Evolutionary conservation across 2,888 invertebrate genomes (phyloP).

Genomic region (Eilema sororculum): DNA sequence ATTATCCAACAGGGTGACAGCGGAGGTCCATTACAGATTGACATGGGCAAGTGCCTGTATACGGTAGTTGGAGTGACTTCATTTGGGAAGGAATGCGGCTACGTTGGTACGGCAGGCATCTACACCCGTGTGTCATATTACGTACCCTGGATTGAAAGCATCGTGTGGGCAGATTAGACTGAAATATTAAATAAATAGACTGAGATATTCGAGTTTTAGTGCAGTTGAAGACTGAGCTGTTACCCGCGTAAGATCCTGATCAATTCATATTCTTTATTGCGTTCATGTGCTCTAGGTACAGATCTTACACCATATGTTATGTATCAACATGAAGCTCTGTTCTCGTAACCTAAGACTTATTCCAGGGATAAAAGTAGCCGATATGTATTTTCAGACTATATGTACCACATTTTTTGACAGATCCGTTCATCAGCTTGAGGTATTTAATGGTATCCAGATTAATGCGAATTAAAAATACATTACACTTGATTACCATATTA

Average conservation of each 20-base stretch:
- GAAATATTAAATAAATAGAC: neutral
- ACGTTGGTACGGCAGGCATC: constrained; percentile 80
- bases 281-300: too few species aligned
- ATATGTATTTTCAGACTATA: neutral
- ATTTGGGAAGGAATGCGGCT: constrained; percentile 75
- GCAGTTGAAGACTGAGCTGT: neutral
- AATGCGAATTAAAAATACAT: too few species aligned
- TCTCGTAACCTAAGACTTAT: neutral
- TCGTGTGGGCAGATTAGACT: constrained; percentile 82
- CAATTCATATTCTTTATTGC: too few species aligned
- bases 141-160: constrained; percentile 87
- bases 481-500: too few species aligned
- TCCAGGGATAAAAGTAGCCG: neutral
- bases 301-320: too few species aligned
- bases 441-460: too few species aligned
- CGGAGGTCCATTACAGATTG: constrained; percentile 52
- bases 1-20: constrained; percentile 38
- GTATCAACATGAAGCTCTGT: too few species aligned
- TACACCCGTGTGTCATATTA: constrained; percentile 87
- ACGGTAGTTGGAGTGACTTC: constrained; percentile 83
- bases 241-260: too few species aligned
- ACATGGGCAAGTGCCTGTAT: constrained; percentile 74
- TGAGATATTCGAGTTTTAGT: neutral
- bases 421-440: neutral
- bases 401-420: neutral